These are phyloP conservation scores for Drosophila tripunctata DNA, from an alignment of 2,888 invertebrate species.

Conservation along the genomic window DNA sequence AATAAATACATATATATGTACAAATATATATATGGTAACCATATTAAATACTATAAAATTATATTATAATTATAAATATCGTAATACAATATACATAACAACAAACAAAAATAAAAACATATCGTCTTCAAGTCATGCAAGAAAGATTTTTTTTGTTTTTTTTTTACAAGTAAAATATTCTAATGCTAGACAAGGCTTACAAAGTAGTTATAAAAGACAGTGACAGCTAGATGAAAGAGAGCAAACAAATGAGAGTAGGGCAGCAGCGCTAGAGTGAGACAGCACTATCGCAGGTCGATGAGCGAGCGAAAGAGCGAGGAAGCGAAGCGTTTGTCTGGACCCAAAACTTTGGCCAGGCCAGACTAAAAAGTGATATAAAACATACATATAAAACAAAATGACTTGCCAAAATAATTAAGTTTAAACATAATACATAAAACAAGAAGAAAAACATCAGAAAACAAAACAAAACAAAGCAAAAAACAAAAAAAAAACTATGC, in stretches of 20 bases:
- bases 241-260: constrained; percentile 1
- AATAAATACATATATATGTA: not conserved
- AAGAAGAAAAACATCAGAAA: constrained; percentile 17
- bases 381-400: constrained; percentile 60
- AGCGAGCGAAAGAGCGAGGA: constrained; percentile 2
- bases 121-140: constrained; percentile 78
- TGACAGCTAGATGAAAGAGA: constrained; percentile 5
- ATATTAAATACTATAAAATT: constrained; percentile 6
- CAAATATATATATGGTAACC: constrained; percentile 11
- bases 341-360: constrained; percentile 54
- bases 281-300: constrained; percentile 7
- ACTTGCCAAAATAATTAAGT: constrained; percentile 77
- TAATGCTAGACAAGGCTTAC: constrained; percentile 65
- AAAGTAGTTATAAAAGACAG: constrained; percentile 40
- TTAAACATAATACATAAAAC: constrained; percentile 48
- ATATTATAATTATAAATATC: constrained; percentile 34
- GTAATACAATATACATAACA: constrained; percentile 39
- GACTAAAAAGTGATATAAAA: constrained; percentile 66
- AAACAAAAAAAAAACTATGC: constrained; percentile 20
- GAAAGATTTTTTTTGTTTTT: constrained; percentile 51
- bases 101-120: constrained; percentile 69
- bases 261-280: constrained; percentile 8
- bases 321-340: constrained; percentile 35
- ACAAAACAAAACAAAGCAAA: constrained; percentile 12
- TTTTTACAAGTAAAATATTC: constrained; percentile 65